Evolutionary conservation across 2,888 invertebrate species (phyloP).

Genomic region (Lasioglossum villosulum): DNA sequence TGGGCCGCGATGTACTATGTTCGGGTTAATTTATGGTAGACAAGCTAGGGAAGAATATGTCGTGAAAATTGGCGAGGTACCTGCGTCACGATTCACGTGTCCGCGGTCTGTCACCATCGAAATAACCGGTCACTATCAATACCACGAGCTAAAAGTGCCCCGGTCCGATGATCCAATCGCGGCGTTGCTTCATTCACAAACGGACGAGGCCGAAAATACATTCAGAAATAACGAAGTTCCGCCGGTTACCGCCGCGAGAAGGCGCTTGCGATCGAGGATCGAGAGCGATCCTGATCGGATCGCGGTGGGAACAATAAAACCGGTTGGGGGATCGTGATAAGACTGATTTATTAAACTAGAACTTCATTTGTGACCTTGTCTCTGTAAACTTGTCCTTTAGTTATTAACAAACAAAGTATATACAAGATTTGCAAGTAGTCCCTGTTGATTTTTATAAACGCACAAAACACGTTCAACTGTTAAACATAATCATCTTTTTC

Average conservation of each 20-base stretch:
- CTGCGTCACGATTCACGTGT: slow-evolving; percentile 4
- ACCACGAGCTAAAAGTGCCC: slow-evolving; percentile 5
- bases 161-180: slow-evolving; percentile 6
- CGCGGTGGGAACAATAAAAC: not conserved
- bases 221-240: slow-evolving; percentile 20
- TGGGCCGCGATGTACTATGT: not conserved
- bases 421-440: too few relatives aligned
- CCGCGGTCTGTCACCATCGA: slow-evolving; percentile 16
- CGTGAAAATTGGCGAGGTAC: not conserved
- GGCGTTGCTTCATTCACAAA: slow-evolving; percentile 27
- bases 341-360: too few relatives aligned
- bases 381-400: too few relatives aligned
- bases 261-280: not conserved
- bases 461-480: too few relatives aligned
- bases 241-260: slow-evolving; percentile 7
- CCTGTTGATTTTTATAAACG: too few relatives aligned
- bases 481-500: too few relatives aligned
- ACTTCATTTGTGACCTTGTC: too few relatives aligned
- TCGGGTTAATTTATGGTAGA: not conserved
- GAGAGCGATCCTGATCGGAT: not conserved
- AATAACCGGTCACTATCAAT: slow-evolving; percentile 23
- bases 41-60: not conserved
- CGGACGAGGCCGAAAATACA: slow-evolving; percentile 10
- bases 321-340: too few relatives aligned
- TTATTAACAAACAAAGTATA: too few relatives aligned